Evolutionary conservation across 2,797 vertebrate species (phyloP).

Genomic region (Scolopax bukidnonensis): DNA sequence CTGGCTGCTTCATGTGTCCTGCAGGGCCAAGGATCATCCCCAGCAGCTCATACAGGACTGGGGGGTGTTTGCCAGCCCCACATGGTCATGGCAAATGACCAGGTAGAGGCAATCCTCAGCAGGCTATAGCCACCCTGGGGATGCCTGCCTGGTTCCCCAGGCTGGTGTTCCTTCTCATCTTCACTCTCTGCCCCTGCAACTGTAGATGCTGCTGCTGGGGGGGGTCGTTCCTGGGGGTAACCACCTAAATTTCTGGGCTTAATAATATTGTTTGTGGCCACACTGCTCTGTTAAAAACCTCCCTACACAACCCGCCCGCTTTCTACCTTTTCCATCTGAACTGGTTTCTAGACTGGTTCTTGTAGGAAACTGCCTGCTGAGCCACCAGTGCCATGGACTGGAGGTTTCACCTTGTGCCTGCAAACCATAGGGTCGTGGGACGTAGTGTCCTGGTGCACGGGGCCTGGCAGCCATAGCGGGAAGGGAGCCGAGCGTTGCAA

Average conservation of each 20-base stretch:
- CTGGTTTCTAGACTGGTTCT: background rate
- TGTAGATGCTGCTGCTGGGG: background rate
- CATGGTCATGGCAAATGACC: accelerated
- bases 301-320: background rate
- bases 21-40: background rate
- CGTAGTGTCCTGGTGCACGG: accelerated
- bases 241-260: background rate
- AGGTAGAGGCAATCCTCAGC: background rate
- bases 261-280: background rate
- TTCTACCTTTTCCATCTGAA: background rate
- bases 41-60: background rate
- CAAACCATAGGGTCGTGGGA: accelerated
- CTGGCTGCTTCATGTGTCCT: background rate
- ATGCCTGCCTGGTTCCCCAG: background rate
- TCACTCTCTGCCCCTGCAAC: accelerated
- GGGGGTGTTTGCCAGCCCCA: background rate
- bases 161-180: background rate
- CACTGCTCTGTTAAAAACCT: background rate
- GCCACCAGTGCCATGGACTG: accelerated
- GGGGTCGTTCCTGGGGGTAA: background rate
- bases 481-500: background rate
- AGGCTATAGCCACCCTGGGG: background rate
- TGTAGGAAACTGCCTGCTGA: background rate
- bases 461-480: accelerated
- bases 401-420: background rate